A percentile compares a stretch with the other conserved stretches of the same genome.
Conservation (phyloP, 2,888 invertebrate genomes). For the Corbicula japonica region DNA sequence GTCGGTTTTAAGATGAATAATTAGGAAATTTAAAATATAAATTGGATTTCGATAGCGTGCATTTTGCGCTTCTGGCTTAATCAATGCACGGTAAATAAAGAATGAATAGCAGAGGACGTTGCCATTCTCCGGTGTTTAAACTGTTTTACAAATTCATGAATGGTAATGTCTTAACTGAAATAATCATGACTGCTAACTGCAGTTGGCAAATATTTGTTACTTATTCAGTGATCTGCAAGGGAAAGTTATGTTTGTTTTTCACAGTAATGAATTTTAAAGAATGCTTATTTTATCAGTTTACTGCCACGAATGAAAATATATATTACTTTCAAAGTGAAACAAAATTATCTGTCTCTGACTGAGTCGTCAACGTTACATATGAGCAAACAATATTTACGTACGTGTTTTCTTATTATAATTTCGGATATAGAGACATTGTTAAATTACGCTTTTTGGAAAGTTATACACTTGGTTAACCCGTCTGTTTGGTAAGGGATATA, state of each 20-base stretch:
- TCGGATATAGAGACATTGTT: too few relatives aligned
- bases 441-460: too few relatives aligned
- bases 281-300: background rate
- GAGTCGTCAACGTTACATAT: too few relatives aligned
- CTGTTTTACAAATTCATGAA: background rate
- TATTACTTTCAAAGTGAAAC: too few relatives aligned
- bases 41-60: constrained; percentile 29
- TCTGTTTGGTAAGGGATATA: too few relatives aligned
- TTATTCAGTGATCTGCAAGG: background rate
- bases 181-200: background rate
- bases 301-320: too few relatives aligned
- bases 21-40: constrained; percentile 31
- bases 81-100: constrained; percentile 17
- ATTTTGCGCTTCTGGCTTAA: constrained; percentile 8
- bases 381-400: too few relatives aligned
- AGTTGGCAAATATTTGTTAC: constrained; percentile 11
- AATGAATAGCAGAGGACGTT: background rate
- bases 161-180: constrained; percentile 3
- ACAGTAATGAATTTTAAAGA: too few relatives aligned
- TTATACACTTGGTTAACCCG: too few relatives aligned
- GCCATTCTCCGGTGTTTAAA: background rate
- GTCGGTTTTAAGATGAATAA: constrained; percentile 25
- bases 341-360: too few relatives aligned
- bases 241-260: background rate
- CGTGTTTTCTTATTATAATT: too few relatives aligned